Base-by-base conservation (phyloP, 2,113 vertebrate species). In the Pangasianodon gigas region DNA sequence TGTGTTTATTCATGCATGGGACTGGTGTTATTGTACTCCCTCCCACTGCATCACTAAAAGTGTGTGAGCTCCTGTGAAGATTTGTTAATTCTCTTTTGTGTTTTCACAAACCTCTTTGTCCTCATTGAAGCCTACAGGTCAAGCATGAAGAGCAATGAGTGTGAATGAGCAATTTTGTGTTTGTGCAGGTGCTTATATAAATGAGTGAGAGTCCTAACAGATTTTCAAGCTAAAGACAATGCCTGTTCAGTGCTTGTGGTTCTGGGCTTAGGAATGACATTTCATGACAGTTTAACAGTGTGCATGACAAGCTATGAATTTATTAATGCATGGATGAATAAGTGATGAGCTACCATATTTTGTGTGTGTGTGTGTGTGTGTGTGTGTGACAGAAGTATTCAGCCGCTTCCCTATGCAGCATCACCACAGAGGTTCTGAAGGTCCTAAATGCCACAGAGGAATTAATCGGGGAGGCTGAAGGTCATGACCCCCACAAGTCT, bases 381-480 rank as follows among this genome's bases (percentile, higher is more conserved):
- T 89, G 87, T 77, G 4, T 75, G 58, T 91, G 90, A 94, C 96
- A 99, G 98, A 99, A 98, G 95, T 97, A 97, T 94, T 98, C 98
- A 80, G 98, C 98, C 87, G 97, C 97, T 58, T 99, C 98, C 91
- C 97, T 99, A 95, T 99, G 98, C 97, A 98, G 97, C 96, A 98
- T 99, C 96, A 99, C 98, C 93, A 98, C 98, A 48, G 97, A 99
- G 95, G 98, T 98, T 90, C 96, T 99, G 92, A 98, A 98, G 94
- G 97, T 99, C 91, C 96, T 99, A 94, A 99, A 98, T 0, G 98
- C 98, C 86, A 98, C 98, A 0, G 98, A 99, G 94, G 98, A 99
- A 87, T 94, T 99, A 93, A 98, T 99, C 26, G 97, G 97, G 26
- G 98, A 97, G 95, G 97, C 97, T 0, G 92, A 95, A 0, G 95